Percentiles rank a stretch among this genome's conserved stretches.
phyloP scores from a whole-genome alignment of 1,140 invertebrate genomes.

The Bombus consobrinus region DNA sequence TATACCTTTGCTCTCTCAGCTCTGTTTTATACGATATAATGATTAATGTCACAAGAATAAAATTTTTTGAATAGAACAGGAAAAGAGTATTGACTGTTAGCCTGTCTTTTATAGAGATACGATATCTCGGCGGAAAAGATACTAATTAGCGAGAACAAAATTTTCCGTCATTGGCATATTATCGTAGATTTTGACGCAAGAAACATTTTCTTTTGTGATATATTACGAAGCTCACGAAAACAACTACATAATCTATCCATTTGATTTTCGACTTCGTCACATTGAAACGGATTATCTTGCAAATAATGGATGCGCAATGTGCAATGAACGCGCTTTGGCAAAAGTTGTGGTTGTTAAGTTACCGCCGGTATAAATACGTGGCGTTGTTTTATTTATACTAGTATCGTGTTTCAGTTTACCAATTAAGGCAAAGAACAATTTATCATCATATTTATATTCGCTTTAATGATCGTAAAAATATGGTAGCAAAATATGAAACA shows the following conservation, averaged over 20 bases:
- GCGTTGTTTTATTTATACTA: not conserved
- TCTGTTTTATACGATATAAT: not conserved
- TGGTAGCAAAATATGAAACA: not conserved
- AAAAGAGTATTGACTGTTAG: too few relatives aligned
- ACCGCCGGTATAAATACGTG: not conserved
- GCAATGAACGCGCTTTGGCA: not conserved
- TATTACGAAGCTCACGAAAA: not conserved
- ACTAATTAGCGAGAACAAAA: too few relatives aligned
- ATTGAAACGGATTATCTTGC: not conserved
- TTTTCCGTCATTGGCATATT: not conserved
- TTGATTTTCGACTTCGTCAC: not conserved
- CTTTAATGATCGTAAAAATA: constrained; percentile 3
- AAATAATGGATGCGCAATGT: not conserved
- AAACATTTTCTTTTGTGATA: not conserved
- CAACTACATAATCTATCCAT: not conserved
- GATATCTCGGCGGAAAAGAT: not conserved
- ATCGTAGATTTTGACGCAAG: not conserved
- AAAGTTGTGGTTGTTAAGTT: not conserved
- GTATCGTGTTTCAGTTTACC: not conserved
- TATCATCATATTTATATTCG: not conserved
- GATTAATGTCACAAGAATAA: not conserved
- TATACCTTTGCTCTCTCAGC: too few relatives aligned
- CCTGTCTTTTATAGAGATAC: too few relatives aligned
- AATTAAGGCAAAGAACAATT: constrained; percentile 19
- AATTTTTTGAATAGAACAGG: not conserved